Evolutionary conservation across 2,113 vertebrate genomes (phyloP).

Genomic region (Sinocyclocheilus anshuiensis): DNA sequence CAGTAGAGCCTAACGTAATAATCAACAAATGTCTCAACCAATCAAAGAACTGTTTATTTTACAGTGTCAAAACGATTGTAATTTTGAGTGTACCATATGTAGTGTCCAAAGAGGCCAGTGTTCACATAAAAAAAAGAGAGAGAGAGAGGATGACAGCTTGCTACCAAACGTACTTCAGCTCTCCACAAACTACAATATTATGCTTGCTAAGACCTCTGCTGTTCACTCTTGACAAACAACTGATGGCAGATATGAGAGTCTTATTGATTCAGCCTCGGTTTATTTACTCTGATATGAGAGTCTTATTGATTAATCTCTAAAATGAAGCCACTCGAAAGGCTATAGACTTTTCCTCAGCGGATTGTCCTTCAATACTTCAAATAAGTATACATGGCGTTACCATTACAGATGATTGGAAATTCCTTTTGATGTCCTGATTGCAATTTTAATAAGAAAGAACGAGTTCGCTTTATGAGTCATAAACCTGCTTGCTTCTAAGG

Average conservation of each 20-base stretch:
- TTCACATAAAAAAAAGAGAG: neutral
- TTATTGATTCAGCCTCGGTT: slow-evolving; percentile 39
- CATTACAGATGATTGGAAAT: slow-evolving; percentile 35
- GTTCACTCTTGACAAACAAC: slow-evolving; percentile 32
- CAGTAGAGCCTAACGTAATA: slow-evolving; percentile 24
- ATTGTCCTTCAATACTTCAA: slow-evolving; percentile 32
- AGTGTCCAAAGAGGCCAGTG: neutral
- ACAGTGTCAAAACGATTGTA: neutral
- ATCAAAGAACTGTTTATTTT: slow-evolving; percentile 5
- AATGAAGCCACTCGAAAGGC: slow-evolving; percentile 32
- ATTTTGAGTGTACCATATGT: neutral
- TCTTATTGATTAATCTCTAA: slow-evolving; percentile 40
- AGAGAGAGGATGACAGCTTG: neutral
- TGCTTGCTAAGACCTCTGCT: slow-evolving; percentile 31
- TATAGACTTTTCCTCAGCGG: slow-evolving; percentile 16
- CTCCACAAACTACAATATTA: slow-evolving; percentile 36
- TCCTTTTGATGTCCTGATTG: slow-evolving; percentile 24
- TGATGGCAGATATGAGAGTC: slow-evolving; percentile 44
- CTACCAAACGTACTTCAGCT: slow-evolving; percentile 10
- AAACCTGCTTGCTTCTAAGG: neutral
- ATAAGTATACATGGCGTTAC: slow-evolving; percentile 1
- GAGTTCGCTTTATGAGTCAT: slow-evolving; percentile 34
- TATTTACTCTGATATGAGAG: slow-evolving; percentile 39
- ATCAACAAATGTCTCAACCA: slow-evolving; percentile 24
- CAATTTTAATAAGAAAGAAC: slow-evolving; percentile 20